Conservation (phyloP, 2,888 invertebrate genomes). For the Macrophya annulata region DNA sequence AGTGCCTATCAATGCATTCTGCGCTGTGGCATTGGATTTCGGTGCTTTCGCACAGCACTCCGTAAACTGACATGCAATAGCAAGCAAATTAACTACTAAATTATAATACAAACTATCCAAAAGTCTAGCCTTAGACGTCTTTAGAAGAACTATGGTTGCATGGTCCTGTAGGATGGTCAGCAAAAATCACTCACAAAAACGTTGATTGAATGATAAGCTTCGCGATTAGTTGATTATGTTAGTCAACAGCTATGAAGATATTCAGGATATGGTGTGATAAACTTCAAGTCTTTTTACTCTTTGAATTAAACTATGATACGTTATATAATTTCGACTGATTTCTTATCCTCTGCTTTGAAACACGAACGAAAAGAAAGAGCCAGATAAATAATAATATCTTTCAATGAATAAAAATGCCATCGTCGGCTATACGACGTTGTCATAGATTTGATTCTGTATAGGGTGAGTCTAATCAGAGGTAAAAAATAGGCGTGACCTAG, state of each 20-base stretch:
- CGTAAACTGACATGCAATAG: conserved; percentile 77
- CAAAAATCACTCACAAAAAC: conserved; percentile 57
- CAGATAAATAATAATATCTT: background rate
- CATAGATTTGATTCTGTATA: background rate
- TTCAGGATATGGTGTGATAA: background rate
- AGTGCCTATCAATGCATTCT: conserved; percentile 83
- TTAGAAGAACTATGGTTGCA: conserved; percentile 23
- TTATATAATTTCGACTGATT: background rate
- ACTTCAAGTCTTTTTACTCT: background rate
- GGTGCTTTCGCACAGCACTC: conserved; percentile 77
- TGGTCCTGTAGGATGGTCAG: conserved; percentile 56
- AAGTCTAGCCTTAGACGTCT: conserved; percentile 52
- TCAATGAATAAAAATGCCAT: background rate
- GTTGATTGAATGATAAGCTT: conserved; percentile 36
- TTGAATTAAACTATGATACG: background rate
- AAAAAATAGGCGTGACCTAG: too few relatives aligned
- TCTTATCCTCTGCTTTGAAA: background rate
- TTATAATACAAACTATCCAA: conserved; percentile 72
- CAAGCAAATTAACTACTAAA: conserved; percentile 78
- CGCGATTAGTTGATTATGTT: background rate
- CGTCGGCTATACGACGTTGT: background rate
- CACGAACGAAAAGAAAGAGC: background rate
- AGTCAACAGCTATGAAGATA: conserved; percentile 1
- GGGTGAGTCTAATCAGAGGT: too few relatives aligned
- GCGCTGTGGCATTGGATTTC: conserved; percentile 83